These are phyloP conservation scores for Coelopa frigida DNA, from an alignment of 1,140 invertebrate species.

Conservation along the genomic window DNA sequence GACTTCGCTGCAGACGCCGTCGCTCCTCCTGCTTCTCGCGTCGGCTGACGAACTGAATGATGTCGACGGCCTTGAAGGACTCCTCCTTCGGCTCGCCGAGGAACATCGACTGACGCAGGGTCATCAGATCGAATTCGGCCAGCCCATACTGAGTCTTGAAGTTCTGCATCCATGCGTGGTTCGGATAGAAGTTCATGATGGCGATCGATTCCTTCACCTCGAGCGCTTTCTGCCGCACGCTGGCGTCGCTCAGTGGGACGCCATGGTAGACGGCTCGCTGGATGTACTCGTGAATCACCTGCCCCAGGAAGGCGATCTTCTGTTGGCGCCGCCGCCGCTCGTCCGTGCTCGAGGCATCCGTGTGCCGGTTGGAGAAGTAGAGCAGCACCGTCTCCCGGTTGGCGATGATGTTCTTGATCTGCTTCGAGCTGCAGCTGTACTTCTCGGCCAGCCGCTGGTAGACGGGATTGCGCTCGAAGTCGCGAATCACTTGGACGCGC, in stretches of 20 bases:
- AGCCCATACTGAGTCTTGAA: constrained; percentile 10
- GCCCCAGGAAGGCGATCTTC: constrained; percentile 33
- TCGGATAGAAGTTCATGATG: constrained; percentile 13
- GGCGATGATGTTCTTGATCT: constrained; percentile 13
- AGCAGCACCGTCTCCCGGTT: constrained; percentile 12
- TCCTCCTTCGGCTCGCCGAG: constrained; percentile 1
- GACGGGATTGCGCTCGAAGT: constrained; percentile 8
- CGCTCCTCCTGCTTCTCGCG: constrained; percentile 8
- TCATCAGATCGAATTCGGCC: constrained; percentile 4
- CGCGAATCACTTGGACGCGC: constrained; percentile 10
- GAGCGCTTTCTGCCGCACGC: constrained; percentile 12
- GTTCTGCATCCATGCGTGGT: constrained; percentile 4
- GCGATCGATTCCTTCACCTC: constrained; percentile 13
- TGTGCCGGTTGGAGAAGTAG: constrained; percentile 17
- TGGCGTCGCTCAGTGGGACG: constrained; percentile 8
- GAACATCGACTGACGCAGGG: constrained; percentile 3
- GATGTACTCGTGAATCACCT: constrained; percentile 38
- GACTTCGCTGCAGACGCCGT: not conserved
- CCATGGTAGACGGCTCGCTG: constrained; percentile 29
- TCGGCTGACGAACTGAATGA: constrained; percentile 11
- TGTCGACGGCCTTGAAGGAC: constrained; percentile 8
- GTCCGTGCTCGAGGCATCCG: constrained; percentile 15
- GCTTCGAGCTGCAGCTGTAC: constrained; percentile 14
- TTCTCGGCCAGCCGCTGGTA: constrained; percentile 8
- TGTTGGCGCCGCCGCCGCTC: constrained; percentile 19